Evolutionary conservation across 2,113 vertebrate genomes (phyloP).

Genomic region (Brachirus orientalis): DNA sequence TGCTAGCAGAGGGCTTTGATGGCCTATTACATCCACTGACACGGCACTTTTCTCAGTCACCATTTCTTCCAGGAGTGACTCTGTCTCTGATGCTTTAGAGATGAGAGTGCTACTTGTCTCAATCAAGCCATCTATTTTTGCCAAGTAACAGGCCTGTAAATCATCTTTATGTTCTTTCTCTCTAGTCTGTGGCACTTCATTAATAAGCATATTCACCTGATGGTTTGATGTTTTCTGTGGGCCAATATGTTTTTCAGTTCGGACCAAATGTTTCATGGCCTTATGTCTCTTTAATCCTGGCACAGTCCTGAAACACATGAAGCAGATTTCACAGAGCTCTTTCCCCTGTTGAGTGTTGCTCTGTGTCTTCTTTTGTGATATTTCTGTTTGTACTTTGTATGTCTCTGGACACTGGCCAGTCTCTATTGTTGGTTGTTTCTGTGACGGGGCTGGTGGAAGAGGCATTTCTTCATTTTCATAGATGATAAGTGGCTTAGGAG

Average conservation of each 20-base stretch:
- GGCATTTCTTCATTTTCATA: slow-evolving; percentile 60
- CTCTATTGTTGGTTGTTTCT: slow-evolving; percentile 54
- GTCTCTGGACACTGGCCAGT: slow-evolving; percentile 44
- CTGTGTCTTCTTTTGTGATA: slow-evolving; percentile 61
- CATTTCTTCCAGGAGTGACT: slow-evolving; percentile 61
- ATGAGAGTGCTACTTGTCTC: slow-evolving; percentile 57
- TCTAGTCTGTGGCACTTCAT: slow-evolving; percentile 58
- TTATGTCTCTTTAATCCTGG: slow-evolving; percentile 93
- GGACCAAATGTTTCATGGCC: slow-evolving; percentile 90
- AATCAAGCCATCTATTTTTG: slow-evolving; percentile 56
- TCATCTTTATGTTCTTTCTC: slow-evolving; percentile 75
- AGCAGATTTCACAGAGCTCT: slow-evolving; percentile 89
- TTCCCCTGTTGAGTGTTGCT: slow-evolving; percentile 70
- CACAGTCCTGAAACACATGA: slow-evolving; percentile 88
- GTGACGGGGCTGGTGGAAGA: slow-evolving; percentile 39
- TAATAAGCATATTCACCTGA: slow-evolving; percentile 58
- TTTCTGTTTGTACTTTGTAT: slow-evolving; percentile 60
- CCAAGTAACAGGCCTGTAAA: slow-evolving; percentile 60
- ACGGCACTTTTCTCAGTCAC: slow-evolving; percentile 51
- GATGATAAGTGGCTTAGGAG: slow-evolving; percentile 57
- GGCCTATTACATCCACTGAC: slow-evolving; percentile 48
- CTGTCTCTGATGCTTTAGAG: slow-evolving; percentile 60
- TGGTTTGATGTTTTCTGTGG: slow-evolving; percentile 61
- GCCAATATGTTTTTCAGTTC: slow-evolving; percentile 47
- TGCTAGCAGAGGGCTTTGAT: slow-evolving; percentile 47